Evolutionary conservation across 2,888 invertebrate species (phyloP).

Genomic region (Podabrus alpinus): DNA sequence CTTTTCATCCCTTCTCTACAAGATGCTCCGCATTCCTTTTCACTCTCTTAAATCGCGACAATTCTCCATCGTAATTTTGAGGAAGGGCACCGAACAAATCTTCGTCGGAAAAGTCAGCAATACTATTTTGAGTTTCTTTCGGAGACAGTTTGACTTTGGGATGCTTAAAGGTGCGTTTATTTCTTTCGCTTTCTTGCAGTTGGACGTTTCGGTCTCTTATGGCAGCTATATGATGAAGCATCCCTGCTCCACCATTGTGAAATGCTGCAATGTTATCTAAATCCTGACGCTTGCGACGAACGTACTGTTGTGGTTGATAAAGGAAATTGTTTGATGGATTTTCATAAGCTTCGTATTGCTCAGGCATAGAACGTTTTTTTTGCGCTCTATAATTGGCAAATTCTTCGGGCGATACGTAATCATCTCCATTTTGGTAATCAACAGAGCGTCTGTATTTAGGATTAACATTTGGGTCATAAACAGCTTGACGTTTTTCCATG

Average conservation of each 20-base stretch:
- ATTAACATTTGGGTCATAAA: conserved; percentile 19
- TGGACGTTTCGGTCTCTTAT: conserved; percentile 40
- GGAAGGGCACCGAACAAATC: conserved; percentile 54
- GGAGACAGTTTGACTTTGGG: background rate
- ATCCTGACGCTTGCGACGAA: conserved; percentile 37
- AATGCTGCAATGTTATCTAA: conserved; percentile 38
- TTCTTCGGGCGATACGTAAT: conserved; percentile 8
- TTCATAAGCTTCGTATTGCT: conserved; percentile 31
- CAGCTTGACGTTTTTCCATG: conserved; percentile 44
- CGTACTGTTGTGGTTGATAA: conserved; percentile 16
- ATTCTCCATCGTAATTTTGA: conserved; percentile 52
- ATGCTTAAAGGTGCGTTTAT: conserved; percentile 16
- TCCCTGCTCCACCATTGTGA: conserved; percentile 38
- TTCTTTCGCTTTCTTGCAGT: conserved; percentile 19
- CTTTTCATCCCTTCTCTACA: background rate
- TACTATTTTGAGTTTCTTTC: conserved; percentile 15
- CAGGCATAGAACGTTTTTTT: conserved; percentile 9
- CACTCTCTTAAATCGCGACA: conserved; percentile 52
- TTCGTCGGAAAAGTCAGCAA: conserved; percentile 48
- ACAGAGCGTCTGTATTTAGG: background rate
- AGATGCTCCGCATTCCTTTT: conserved; percentile 36
- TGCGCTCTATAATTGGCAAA: conserved; percentile 6
- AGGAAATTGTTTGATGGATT: conserved; percentile 30
- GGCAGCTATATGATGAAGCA: conserved; percentile 40
- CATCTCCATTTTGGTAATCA: conserved; percentile 8